Evolutionary conservation across 2,113 vertebrate genomes (phyloP), one percentile per base, ranked within the genome.

Genomic region (Hippocampus abdominalis): DNA sequence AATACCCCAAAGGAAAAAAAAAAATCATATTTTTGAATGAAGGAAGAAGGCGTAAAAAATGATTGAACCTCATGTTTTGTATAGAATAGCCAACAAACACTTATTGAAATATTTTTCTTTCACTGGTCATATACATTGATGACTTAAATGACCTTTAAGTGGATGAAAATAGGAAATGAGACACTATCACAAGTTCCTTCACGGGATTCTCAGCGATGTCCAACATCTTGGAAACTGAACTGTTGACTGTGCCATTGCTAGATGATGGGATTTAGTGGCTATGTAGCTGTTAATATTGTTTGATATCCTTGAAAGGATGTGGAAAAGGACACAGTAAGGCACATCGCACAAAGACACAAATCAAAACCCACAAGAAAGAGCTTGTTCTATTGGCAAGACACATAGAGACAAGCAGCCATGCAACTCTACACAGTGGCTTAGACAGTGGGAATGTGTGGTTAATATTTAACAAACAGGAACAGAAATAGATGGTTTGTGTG

Each of bases 391-490:
- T 4, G 61, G 63, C 48, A 29, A 66, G 40, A 66, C 42, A 66
- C 16, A 53, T 8, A 61, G 49, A 72, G 61, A 60, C 54, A 69
- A 39, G 59, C 18, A 23, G 20, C 51, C 64, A 65, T 59, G 72
- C 74, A 87, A 80, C 64, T 75, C 74, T 61, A 73, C 79, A 73
- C 74, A 73, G 76, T 74, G 82, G 76, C 82, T 76, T 78, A 84
- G 80, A 87, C 82, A 82, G 81, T 64, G 64, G 77, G 82, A 88
- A 80, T 78, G 84, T 86, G 84, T 88, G 86, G 81, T 92, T 90
- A 92, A 92, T 92, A 92, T 90, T 90, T 90, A 91, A 92, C 88
- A 86, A 89, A 85, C 80, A 82, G 83, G 78, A 89, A 77, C 88
- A 88, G 82, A 89, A 89, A 90, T 90, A 90, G 88, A 90, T 81